These are phyloP conservation scores for Prunella himalayana DNA, from an alignment of 2,113 vertebrate species.

Conservation along the genomic window DNA sequence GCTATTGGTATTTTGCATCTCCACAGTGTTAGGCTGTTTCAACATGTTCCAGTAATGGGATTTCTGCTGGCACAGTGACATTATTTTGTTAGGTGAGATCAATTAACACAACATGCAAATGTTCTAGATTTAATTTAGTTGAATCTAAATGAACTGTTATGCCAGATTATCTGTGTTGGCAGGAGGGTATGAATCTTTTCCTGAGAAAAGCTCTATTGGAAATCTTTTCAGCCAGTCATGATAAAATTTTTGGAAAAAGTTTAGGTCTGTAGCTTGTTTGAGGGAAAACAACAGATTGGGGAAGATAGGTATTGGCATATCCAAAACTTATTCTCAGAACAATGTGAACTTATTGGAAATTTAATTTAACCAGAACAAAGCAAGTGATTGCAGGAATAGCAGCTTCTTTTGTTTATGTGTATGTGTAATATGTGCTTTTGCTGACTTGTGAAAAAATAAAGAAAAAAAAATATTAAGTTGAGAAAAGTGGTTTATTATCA, in stretches of 20 bases:
- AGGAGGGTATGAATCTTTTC: neutral
- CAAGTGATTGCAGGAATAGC: neutral
- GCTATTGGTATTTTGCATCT: neutral
- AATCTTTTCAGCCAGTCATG: neutral
- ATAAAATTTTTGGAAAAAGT: neutral
- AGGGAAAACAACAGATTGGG: neutral
- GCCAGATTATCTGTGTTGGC: neutral
- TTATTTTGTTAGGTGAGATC: neutral
- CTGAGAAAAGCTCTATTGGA: neutral
- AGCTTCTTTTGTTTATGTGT: neutral
- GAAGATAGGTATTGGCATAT: neutral
- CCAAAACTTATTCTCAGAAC: neutral
- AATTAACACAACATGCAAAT: neutral
- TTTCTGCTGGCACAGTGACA: neutral
- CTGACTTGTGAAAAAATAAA: neutral
- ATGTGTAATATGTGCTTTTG: neutral
- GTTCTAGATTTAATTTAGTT: neutral
- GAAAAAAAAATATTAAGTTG: neutral
- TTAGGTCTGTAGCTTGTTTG: neutral
- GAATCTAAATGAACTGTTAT: neutral
- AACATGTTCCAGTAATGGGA: neutral
- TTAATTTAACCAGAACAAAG: neutral
- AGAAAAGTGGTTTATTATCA: neutral
- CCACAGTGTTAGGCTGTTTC: neutral
- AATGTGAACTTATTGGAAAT: neutral